A percentile compares a stretch with the other conserved stretches of the same genome.
phyloP scores from a whole-genome alignment of 1,140 invertebrate species.

The Drosophila sucinea region DNA sequence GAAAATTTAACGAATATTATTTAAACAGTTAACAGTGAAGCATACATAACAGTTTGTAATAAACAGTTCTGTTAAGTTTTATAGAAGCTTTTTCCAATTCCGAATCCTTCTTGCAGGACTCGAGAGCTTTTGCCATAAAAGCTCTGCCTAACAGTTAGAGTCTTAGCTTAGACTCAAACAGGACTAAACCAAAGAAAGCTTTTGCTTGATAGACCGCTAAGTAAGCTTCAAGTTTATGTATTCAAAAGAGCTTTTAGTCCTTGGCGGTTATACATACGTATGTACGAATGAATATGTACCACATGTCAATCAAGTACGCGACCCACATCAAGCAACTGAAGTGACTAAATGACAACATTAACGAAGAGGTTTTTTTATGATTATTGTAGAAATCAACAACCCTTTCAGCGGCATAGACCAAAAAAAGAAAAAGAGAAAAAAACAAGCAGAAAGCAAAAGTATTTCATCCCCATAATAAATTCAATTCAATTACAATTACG shows the following conservation, averaged over 20 bases:
- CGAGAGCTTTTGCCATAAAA: not conserved
- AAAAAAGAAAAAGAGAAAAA: not conserved
- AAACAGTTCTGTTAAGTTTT: not conserved
- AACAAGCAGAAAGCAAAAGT: not conserved
- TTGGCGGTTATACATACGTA: not conserved
- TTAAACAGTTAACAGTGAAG: too few species aligned
- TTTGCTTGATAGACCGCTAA: not conserved
- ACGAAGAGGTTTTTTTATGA: not conserved
- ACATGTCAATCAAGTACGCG: conserved; percentile 1
- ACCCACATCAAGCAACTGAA: not conserved
- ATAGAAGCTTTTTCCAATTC: not conserved
- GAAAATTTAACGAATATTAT: too few species aligned
- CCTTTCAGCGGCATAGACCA: not conserved
- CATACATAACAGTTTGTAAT: too few species aligned
- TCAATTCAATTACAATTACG: conserved; percentile 11
- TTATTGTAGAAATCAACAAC: not conserved
- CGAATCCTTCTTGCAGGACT: not conserved
- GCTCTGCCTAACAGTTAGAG: not conserved
- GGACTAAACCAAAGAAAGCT: not conserved
- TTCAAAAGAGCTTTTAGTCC: conserved; percentile 7
- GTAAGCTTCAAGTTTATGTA: not conserved
- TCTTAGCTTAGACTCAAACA: not conserved
- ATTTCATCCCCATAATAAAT: conserved; percentile 5
- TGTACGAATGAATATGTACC: not conserved
- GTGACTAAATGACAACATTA: conserved; percentile 10